These are phyloP conservation scores for Mus spicilegus DNA, from an alignment of 2,113 vertebrate genomes.

Conservation along the genomic window DNA sequence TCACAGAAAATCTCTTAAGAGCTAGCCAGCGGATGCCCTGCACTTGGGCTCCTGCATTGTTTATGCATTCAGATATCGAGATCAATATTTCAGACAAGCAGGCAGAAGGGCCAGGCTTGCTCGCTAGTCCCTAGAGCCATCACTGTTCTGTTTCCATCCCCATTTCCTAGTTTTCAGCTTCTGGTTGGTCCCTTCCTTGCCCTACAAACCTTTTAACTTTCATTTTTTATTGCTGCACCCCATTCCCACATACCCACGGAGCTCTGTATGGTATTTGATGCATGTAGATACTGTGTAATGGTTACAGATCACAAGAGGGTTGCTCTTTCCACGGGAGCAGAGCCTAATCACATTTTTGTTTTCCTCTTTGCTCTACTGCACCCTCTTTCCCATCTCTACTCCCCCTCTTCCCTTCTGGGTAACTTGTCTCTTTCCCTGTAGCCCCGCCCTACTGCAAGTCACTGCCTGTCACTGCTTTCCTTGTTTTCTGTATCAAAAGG, in stretches of 20 bases:
- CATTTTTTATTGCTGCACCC: not conserved
- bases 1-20: slow-evolving; percentile 66
- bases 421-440: not conserved
- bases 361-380: not conserved
- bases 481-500: not conserved
- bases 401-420: not conserved
- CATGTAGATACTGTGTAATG: not conserved
- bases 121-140: not conserved
- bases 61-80: slow-evolving; percentile 53
- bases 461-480: not conserved
- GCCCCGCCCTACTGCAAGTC: not conserved
- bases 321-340: not conserved
- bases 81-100: slow-evolving; percentile 64
- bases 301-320: not conserved
- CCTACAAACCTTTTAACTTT: not conserved
- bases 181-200: not conserved
- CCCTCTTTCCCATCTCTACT: not conserved
- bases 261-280: not conserved
- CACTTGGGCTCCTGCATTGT: not conserved
- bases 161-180: not conserved
- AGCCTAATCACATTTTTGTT: not conserved
- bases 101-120: not conserved
- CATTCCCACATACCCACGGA: too few relatives aligned
- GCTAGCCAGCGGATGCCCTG: not conserved
- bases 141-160: not conserved